These are phyloP conservation scores for Empis stercorea DNA, from an alignment of 2,888 invertebrate genomes.

Conservation along the genomic window DNA sequence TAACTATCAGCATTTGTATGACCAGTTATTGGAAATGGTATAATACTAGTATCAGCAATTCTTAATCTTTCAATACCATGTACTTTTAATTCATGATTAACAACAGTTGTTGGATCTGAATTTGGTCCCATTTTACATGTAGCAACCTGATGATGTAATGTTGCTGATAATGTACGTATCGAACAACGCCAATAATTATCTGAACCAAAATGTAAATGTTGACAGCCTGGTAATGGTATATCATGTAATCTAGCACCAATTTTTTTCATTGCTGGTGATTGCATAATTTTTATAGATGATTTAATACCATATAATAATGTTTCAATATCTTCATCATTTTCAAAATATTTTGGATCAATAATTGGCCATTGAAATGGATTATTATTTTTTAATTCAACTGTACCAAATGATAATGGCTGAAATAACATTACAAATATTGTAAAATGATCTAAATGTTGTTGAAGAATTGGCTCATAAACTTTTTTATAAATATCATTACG, in stretches of 20 bases:
- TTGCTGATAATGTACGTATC: conserved; percentile 42
- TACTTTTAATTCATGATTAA: conserved; percentile 46
- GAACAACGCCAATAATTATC: conserved; percentile 59
- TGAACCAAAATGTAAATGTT: conserved; percentile 36
- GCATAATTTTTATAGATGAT: conserved; percentile 41
- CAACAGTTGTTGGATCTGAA: conserved; percentile 45
- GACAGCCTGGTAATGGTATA: conserved; percentile 40
- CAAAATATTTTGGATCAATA: conserved; percentile 71
- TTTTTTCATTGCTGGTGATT: conserved; percentile 43
- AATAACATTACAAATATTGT: conserved; percentile 51
- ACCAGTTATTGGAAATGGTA: conserved; percentile 46
- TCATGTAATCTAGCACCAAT: conserved; percentile 42
- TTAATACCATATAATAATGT: conserved; percentile 49
- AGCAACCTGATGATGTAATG: conserved; percentile 48
- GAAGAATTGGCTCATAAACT: conserved; percentile 41
- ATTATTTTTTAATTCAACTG: conserved; percentile 48
- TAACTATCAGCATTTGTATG: conserved; percentile 52
- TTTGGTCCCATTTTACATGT: conserved; percentile 56
- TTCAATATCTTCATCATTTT: conserved; percentile 48
- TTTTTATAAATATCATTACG: conserved; percentile 38
- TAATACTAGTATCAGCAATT: conserved; percentile 51
- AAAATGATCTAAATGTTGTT: conserved; percentile 40
- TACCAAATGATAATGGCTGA: conserved; percentile 59
- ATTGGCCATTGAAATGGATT: conserved; percentile 63
- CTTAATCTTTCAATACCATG: conserved; percentile 44